Evolutionary conservation across 2,113 vertebrate genomes (phyloP).

Genomic region (Gymnarchus niloticus): DNA sequence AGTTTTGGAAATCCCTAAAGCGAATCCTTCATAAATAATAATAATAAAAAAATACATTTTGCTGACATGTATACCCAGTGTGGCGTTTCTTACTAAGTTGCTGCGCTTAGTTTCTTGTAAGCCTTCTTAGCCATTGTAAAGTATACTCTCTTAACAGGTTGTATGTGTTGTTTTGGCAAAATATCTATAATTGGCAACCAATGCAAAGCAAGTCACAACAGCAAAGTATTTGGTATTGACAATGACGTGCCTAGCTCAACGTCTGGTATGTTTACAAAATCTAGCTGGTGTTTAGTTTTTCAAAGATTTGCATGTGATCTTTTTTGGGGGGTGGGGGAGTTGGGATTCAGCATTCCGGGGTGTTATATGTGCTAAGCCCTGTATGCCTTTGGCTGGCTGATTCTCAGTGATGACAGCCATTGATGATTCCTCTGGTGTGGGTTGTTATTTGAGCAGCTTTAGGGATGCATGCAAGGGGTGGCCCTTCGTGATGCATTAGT

Average conservation of each 20-base stretch:
- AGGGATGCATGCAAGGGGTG: background rate
- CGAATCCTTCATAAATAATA: no score
- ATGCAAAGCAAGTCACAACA: no score
- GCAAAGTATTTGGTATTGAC: no score
- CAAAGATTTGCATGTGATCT: background rate
- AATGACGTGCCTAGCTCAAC: no score
- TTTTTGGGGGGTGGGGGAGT: background rate
- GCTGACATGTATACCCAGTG: background rate
- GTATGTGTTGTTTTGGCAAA: no score
- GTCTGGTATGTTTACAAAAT: background rate
- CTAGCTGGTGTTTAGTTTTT: background rate
- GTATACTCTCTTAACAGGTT: no score
- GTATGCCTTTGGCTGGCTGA: background rate
- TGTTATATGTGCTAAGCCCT: background rate
- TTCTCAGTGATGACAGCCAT: background rate
- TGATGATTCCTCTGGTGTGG: background rate
- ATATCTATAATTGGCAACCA: no score
- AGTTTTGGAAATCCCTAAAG: background rate
- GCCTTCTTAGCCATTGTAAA: no score
- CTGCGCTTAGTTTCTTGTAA: background rate
- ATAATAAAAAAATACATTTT: background rate
- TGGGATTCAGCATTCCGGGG: background rate
- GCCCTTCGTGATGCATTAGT: background rate
- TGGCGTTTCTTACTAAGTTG: background rate
- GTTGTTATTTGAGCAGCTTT: background rate